Evolutionary conservation across 2,113 vertebrate genomes (phyloP).

Genomic region (Naja naja): DNA sequence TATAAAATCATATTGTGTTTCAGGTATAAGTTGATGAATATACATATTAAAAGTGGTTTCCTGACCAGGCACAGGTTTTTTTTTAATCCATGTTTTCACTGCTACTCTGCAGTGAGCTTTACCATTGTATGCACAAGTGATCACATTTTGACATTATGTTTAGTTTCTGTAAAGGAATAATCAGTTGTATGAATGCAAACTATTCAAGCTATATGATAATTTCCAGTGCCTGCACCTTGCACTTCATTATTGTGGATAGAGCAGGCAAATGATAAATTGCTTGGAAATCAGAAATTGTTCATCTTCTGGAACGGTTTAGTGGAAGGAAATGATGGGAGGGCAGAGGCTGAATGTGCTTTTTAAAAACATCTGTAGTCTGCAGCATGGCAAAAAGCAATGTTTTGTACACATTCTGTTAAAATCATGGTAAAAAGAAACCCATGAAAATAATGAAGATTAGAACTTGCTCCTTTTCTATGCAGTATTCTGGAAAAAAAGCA

Average conservation of each 20-base stretch:
- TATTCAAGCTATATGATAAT: slow-evolving; percentile 58
- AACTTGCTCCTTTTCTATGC: slow-evolving; percentile 19
- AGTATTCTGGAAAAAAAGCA: slow-evolving; percentile 29
- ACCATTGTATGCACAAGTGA: not conserved
- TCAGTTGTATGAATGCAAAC: slow-evolving; percentile 51
- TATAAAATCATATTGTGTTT: slow-evolving; percentile 13
- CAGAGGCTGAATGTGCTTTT: slow-evolving; percentile 46
- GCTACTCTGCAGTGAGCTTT: not conserved
- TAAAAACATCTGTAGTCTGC: slow-evolving; percentile 42
- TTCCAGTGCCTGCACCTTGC: slow-evolving; percentile 49
- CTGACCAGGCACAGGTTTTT: not conserved
- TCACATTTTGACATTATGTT: slow-evolving; percentile 43
- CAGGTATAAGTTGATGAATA: not conserved
- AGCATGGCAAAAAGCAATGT: slow-evolving; percentile 20
- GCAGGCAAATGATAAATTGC: slow-evolving; percentile 60
- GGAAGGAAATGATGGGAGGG: slow-evolving; percentile 30
- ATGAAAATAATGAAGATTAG: slow-evolving; percentile 43
- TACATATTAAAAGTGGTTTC: not conserved
- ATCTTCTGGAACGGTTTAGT: slow-evolving; percentile 57
- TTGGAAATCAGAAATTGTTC: slow-evolving; percentile 59
- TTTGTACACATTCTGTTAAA: slow-evolving; percentile 34
- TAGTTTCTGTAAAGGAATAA: slow-evolving; percentile 34
- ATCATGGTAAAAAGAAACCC: not conserved
- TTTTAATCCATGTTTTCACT: slow-evolving; percentile 3
- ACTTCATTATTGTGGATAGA: slow-evolving; percentile 47